Evolutionary conservation across 2,797 vertebrate species (phyloP).

Genomic region (Jordanella pulchra): DNA sequence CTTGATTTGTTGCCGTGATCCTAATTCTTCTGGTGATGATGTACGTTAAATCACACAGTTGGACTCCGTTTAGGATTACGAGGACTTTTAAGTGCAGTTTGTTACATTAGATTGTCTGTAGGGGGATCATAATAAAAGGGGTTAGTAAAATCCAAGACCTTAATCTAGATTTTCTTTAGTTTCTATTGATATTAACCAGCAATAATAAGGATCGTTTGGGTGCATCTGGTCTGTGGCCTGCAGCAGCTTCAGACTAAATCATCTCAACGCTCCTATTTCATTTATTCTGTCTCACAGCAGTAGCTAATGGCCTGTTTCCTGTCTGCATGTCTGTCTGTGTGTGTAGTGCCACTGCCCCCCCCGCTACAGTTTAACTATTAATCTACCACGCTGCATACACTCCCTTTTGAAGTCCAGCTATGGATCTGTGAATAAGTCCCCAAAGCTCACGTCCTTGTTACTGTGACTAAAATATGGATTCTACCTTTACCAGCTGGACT

Average conservation of each 20-base stretch:
- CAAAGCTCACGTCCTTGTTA: not conserved
- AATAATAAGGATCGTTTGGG: not conserved
- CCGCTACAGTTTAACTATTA: conserved; percentile 60
- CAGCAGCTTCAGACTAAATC: not conserved
- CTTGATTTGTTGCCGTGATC: too few species aligned
- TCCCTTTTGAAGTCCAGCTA: conserved; percentile 13
- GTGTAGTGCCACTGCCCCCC: too few species aligned
- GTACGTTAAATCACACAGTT: too few species aligned
- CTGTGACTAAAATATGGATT: not conserved
- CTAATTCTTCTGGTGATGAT: too few species aligned
- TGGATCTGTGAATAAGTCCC: not conserved
- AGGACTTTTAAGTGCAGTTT: too few species aligned
- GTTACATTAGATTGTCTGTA: not conserved
- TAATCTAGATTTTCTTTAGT: not conserved
- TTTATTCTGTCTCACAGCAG: conserved; percentile 34
- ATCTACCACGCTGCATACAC: conserved; percentile 27
- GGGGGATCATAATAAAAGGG: not conserved
- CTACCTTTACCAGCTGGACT: not conserved
- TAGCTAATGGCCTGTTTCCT: conserved; percentile 62
- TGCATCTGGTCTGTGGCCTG: not conserved
- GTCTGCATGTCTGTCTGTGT: conserved; percentile 37
- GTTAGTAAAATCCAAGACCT: too few species aligned
- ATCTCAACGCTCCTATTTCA: conserved; percentile 29
- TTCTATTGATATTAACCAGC: not conserved
- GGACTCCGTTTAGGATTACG: too few species aligned